Conservation (phyloP, 2,888 invertebrate genomes). For the Troides helena region DNA sequence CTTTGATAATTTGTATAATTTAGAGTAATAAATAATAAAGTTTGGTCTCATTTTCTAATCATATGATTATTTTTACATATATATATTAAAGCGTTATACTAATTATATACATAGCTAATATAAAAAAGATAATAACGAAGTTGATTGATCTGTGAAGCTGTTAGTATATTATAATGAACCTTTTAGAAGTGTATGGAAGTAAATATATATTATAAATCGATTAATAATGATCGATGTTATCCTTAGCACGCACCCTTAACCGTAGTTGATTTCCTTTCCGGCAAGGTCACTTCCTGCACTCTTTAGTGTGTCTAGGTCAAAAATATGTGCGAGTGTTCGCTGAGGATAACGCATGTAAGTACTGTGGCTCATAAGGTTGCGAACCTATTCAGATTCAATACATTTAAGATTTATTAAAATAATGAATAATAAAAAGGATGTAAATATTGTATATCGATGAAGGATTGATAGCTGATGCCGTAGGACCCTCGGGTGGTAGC, state of each 20-base stretch:
- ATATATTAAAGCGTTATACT: too few species aligned
- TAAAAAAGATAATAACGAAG: too few species aligned
- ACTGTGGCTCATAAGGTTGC: slow-evolving; percentile 9
- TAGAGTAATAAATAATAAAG: too few species aligned
- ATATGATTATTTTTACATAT: too few species aligned
- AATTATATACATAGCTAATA: too few species aligned
- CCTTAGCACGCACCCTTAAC: slow-evolving; percentile 25
- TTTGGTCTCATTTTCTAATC: too few species aligned
- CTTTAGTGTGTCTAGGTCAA: slow-evolving; percentile 32
- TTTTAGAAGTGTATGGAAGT: neutral
- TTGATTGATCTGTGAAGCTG: neutral
- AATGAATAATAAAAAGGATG: too few species aligned
- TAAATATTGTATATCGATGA: too few species aligned
- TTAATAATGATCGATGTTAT: slow-evolving; percentile 12
- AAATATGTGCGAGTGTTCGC: slow-evolving; percentile 8
- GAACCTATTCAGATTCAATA: neutral
- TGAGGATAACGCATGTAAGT: slow-evolving; percentile 20
- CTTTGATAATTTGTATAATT: neutral
- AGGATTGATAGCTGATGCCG: too few species aligned
- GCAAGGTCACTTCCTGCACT: slow-evolving; percentile 33
- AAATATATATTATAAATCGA: slow-evolving; percentile 6
- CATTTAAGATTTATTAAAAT: too few species aligned
- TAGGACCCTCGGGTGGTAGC: too few species aligned
- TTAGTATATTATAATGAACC: neutral
- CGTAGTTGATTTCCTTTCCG: slow-evolving; percentile 28